phyloP scores from a whole-genome alignment of 2,888 invertebrate genomes.

The Netelia fuscicornis region DNA sequence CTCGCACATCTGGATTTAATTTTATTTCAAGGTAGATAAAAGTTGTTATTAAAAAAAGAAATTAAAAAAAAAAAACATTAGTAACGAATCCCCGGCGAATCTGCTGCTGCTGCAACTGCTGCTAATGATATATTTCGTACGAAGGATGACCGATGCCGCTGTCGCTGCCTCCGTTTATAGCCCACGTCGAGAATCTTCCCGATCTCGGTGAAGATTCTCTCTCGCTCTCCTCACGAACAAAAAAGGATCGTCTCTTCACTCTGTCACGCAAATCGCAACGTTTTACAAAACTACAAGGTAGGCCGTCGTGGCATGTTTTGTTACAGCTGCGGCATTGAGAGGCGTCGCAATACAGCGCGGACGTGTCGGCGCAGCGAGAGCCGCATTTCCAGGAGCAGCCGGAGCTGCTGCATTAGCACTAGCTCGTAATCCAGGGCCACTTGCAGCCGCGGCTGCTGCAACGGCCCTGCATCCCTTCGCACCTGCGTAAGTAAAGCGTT shows the following conservation, averaged over 20 bases:
- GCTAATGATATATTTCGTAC: slow-evolving; percentile 9
- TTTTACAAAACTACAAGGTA: slow-evolving; percentile 75
- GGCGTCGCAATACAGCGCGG: slow-evolving; percentile 94
- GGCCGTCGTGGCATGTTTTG: slow-evolving; percentile 80
- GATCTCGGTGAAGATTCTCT: slow-evolving; percentile 2
- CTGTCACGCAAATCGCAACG: slow-evolving; percentile 7
- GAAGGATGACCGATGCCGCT: slow-evolving; percentile 46
- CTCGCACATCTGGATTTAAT: slow-evolving; percentile 13
- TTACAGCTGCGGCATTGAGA: slow-evolving; percentile 92
- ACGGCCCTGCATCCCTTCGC: slow-evolving; percentile 95
- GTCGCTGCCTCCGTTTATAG: slow-evolving; percentile 30
- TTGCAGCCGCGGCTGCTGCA: slow-evolving; percentile 89
- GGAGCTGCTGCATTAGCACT: slow-evolving; percentile 91
- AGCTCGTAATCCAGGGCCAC: slow-evolving; percentile 89
- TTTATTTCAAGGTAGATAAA: background rate
- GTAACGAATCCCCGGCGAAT: slow-evolving; percentile 7
- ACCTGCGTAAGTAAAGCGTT: slow-evolving; percentile 90
- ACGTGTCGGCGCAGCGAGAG: slow-evolving; percentile 86
- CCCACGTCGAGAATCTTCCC: slow-evolving; percentile 28
- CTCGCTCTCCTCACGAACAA: slow-evolving; percentile 18
- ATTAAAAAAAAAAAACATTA: background rate
- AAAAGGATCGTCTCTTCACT: background rate
- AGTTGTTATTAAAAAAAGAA: background rate
- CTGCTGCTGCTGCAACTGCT: slow-evolving; percentile 51
- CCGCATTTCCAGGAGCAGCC: slow-evolving; percentile 88